phyloP scores from a whole-genome alignment of 2,113 vertebrate genomes.

The Procapra przewalskii region DNA sequence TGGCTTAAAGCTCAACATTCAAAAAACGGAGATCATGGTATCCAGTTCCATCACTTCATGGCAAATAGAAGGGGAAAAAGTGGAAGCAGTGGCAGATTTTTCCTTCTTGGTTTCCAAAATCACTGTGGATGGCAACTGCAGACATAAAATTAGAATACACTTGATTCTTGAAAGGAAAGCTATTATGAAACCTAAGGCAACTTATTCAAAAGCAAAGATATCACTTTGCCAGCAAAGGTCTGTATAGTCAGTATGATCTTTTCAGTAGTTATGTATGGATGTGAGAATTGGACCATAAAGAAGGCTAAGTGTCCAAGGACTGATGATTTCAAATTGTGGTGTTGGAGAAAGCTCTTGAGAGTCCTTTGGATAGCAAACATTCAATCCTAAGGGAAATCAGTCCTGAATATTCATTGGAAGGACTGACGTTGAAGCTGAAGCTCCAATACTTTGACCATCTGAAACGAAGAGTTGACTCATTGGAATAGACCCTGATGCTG shows the following conservation, averaged over 20 bases:
- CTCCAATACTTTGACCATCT: neutral
- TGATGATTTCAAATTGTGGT: neutral
- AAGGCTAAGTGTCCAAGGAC: neutral
- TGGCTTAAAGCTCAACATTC: neutral
- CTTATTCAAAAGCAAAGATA: neutral
- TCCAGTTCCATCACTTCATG: neutral
- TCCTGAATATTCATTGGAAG: neutral
- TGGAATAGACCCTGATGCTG: neutral
- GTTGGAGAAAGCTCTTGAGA: neutral
- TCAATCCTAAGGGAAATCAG: neutral
- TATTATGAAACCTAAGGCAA: neutral
- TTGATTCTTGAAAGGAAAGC: neutral
- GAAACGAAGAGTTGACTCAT: fast-evolving
- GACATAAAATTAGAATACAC: neutral
- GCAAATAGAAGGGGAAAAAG: neutral
- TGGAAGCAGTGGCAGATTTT: neutral
- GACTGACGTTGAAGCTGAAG: neutral
- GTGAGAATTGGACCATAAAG: neutral
- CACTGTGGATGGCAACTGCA: neutral
- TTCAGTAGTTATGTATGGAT: neutral
- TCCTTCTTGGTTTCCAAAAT: neutral
- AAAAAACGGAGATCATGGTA: neutral
- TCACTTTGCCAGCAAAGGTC: neutral
- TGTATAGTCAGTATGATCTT: neutral
- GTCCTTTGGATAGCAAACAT: neutral